Conservation (phyloP, 1,140 invertebrate species). For the Wiebesia pumilae region DNA sequence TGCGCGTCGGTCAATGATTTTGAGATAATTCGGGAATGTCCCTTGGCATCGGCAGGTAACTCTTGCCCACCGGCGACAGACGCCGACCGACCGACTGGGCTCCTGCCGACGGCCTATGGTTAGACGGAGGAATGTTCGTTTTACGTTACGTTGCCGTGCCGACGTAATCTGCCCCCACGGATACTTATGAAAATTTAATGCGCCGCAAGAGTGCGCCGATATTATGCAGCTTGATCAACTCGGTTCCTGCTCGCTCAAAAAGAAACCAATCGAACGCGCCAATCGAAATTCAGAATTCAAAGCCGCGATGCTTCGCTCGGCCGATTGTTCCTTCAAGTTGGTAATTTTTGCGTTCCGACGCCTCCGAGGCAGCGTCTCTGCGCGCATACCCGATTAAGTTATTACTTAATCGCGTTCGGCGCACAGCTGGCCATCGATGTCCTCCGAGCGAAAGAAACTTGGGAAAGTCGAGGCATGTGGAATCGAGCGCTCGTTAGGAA, state of each 20-base stretch:
- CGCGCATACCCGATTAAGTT: no score
- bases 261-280: conserved; percentile 21
- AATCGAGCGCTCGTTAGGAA: no score
- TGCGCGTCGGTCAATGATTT: background rate
- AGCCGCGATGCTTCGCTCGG: background rate
- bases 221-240: background rate
- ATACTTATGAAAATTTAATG: conserved; percentile 26
- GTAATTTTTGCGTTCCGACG: background rate
- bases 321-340: background rate
- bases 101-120: background rate
- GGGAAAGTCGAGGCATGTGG: no score
- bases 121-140: background rate
- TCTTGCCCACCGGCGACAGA: background rate
- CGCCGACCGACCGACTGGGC: background rate
- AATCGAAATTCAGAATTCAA: background rate
- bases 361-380: background rate
- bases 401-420: no score
- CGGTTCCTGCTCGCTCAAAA: background rate
- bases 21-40: conserved; percentile 21
- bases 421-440: no score
- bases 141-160: background rate
- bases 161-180: background rate
- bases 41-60: background rate
- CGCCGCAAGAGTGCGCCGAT: background rate
- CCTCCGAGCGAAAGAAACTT: no score